Base-by-base conservation (phyloP, 2,797 vertebrate species). In the Rhyacichthys aspro region DNA sequence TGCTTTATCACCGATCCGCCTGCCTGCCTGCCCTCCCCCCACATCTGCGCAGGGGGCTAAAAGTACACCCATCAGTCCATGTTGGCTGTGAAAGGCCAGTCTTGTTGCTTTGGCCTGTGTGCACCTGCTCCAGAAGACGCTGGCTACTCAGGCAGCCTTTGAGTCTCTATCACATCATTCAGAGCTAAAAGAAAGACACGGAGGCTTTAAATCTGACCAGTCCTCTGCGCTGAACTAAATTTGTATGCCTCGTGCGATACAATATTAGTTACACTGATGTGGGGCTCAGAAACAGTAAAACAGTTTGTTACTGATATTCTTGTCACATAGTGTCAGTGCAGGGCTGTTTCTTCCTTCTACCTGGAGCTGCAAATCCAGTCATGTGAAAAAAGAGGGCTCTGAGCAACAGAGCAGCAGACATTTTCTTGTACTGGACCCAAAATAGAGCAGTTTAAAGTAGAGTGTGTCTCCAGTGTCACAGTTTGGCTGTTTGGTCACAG, bases 121-220 rank as follows among this genome's bases (percentile, higher is more conserved):
- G 82, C 84, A 89, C 87, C 84, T 88, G 87, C 85, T 82, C 59
- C 55, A 46, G 60, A 56, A 64, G 64, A 61, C 60, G 39, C 44
- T 14, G 60, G 44, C 62, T 73, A 55, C 78, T 58, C 47, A 17
- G 56, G 17, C 56, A 14, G 54, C 43, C 60, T 52, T 38, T 32
- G 50, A 38, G 54, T 37, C 55, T 70, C 60, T 8, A 63, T 60
- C 11, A 1, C 78, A 70, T 79, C 70, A 66, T 74, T 77, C 60
- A 70, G 41, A 63, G 5, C 14, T 41, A 34, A 70, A 33, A 67
- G 10, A 42, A 42, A 65, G 38, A 32, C 43, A n/a, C 19, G 11
- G 17, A 14, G n/a, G 19, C 62, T 18, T 32, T 52, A 38, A 49
- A 52, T 52, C 49, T 19, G 37, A 9, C 33, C 33, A 9, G 34